Evolutionary conservation across 2,113 vertebrate genomes (phyloP), one percentile per base, ranked within the genome.

Genomic region (Synchiropus splendidus): DNA sequence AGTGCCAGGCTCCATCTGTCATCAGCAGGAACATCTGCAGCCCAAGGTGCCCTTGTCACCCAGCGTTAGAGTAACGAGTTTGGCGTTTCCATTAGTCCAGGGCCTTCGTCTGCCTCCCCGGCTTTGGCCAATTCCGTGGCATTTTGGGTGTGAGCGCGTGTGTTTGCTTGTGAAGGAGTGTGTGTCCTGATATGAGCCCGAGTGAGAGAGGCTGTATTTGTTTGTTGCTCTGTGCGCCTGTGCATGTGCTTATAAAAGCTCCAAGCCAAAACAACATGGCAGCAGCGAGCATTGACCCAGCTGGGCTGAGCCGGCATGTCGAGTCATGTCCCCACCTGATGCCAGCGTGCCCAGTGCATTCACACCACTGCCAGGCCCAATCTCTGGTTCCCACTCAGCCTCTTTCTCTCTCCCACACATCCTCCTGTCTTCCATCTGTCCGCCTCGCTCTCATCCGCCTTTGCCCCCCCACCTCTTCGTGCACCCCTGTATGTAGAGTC

Each of bases 1-100:
- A 78, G 75, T 67, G 78, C 80, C 80, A 78, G 70, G 51, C 69
- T 77, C 82, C 82, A 85, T 85, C 82, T 85, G 82, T 81, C 80
- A 85, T 79, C 67, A 67, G 74, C 74, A 69, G 62, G 79, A 85
- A 85, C 82, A 85, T 85, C 82, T 85, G 83, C 83, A 85, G 75
- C 76, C 78, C 83, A 85, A 85, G 82, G 83, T 85, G 83, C 83
- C 81, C 83, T 85, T 85, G 83, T 85, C 81, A 79, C 78, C 83
- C 76, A 75, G 78, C 64, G 81, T 83, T 83, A 83, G 79, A 85
- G 79, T 80, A 81, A 83, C 81, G 71, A 82, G 73, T 78, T 79
- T 82, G 83, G 78, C 76, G 76, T 83, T 79, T 85, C 79, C 81
- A 83, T 85, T 82, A 83, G 73, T 63, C 67, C 67, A 47, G 65